These are phyloP conservation scores for Drosophila koepferae DNA, from an alignment of 2,888 invertebrate species.

Conservation along the genomic window DNA sequence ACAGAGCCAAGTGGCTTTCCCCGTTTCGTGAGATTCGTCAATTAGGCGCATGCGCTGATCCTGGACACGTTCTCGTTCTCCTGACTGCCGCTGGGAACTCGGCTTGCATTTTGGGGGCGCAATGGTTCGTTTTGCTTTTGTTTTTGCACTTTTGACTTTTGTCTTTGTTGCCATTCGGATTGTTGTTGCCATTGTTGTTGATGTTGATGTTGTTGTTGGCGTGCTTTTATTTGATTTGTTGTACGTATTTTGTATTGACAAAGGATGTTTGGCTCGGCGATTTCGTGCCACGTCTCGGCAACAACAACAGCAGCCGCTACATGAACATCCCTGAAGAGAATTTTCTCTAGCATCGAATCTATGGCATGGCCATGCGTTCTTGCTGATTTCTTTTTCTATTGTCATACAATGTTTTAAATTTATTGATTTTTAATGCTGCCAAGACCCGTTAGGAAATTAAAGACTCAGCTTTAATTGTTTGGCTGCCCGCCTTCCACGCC, in stretches of 20 bases:
- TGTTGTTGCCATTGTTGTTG: constrained; percentile 30
- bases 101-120: constrained; percentile 62
- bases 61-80: constrained; percentile 11
- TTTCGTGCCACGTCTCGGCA: constrained; percentile 59
- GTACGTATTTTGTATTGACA: constrained; percentile 79
- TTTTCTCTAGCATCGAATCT: constrained; percentile 59
- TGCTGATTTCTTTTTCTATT: constrained; percentile 41
- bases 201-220: constrained; percentile 46
- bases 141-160: constrained; percentile 73
- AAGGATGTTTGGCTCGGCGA: constrained; percentile 81
- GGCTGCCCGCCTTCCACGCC: not conserved
- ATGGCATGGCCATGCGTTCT: constrained; percentile 44
- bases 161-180: constrained; percentile 68
- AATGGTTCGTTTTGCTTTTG: constrained; percentile 44
- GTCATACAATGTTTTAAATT: constrained; percentile 68
- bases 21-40: constrained; percentile 59
- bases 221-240: constrained; percentile 70
- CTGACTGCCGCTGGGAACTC: constrained; percentile 6
- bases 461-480: constrained; percentile 66
- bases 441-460: constrained; percentile 49
- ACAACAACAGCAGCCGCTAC: constrained; percentile 28
- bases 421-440: constrained; percentile 74
- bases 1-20: constrained; percentile 46
- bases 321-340: constrained; percentile 60
- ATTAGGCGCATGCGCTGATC: constrained; percentile 54